These are phyloP conservation scores for Aspidiotus destructor DNA, from an alignment of 2,888 invertebrate species.

Conservation along the genomic window DNA sequence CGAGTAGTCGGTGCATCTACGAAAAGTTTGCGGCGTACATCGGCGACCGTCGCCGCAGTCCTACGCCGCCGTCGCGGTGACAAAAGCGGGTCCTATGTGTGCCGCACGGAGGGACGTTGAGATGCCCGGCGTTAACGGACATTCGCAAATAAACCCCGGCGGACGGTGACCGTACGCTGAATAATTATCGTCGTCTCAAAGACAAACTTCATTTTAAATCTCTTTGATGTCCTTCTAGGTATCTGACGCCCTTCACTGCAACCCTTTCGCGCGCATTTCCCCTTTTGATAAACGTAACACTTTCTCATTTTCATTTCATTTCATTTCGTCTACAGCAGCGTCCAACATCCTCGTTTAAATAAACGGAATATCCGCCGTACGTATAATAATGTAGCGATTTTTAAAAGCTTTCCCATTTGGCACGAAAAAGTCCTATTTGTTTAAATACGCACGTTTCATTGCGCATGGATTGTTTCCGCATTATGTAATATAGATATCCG, in stretches of 20 bases:
- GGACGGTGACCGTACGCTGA: conserved; percentile 30
- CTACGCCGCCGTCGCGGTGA: conserved; percentile 6
- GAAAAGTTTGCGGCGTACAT: background rate
- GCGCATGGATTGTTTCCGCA: too few relatives aligned
- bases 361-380: too few relatives aligned
- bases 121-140: conserved; percentile 27
- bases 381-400: too few relatives aligned
- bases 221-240: conserved; percentile 32
- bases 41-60: background rate
- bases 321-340: conserved; percentile 4
- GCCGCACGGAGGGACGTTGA: background rate
- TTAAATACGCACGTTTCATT: too few relatives aligned
- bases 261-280: conserved; percentile 16
- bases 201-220: conserved; percentile 33
- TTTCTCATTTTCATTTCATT: conserved; percentile 25
- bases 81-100: too few relatives aligned
- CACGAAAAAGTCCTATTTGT: too few relatives aligned
- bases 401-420: too few relatives aligned
- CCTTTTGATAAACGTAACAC: conserved; percentile 25
- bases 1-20: conserved; percentile 6
- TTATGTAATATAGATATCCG: too few relatives aligned
- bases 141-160: conserved; percentile 32
- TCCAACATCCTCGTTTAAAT: background rate
- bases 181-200: conserved; percentile 33
- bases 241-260: conserved; percentile 17